Percentiles rank a stretch among this genome's conserved stretches.
Evolutionary conservation across 2,113 vertebrate species (phyloP).

Genomic region (Corythornis madagascariensis): DNA sequence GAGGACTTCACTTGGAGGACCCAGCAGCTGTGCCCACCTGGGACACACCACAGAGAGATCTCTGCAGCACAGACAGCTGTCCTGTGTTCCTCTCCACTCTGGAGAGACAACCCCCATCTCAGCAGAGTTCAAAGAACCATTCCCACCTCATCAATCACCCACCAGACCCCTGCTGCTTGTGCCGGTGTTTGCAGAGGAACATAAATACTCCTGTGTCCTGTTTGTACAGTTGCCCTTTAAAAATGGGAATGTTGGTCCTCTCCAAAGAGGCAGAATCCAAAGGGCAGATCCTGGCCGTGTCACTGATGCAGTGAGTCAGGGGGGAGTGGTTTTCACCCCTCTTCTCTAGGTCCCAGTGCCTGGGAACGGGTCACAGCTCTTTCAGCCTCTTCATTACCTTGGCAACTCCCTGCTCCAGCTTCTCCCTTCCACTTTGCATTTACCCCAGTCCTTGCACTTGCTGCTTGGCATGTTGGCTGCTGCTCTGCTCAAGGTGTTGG

Average conservation of each 20-base stretch:
- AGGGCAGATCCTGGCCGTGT: not conserved
- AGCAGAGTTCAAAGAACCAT: not conserved
- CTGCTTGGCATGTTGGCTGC: not conserved
- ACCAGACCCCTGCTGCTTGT: conserved; percentile 10
- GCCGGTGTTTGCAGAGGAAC: conserved; percentile 29
- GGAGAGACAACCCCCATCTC: not conserved
- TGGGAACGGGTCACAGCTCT: not conserved
- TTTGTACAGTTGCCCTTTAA: conserved; percentile 18
- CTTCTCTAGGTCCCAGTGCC: not conserved
- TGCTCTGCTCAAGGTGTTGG: not conserved
- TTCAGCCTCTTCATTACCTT: conserved; percentile 5
- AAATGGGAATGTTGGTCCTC: not conserved
- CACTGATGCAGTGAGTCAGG: not conserved
- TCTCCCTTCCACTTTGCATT: not conserved
- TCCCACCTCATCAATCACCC: conserved; percentile 32
- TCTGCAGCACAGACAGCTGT: not conserved
- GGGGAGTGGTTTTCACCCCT: not conserved
- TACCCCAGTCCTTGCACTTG: not conserved
- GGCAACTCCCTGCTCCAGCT: not conserved
- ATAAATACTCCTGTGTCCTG: conserved; percentile 43
- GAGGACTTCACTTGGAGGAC: not conserved
- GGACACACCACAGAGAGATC: not conserved
- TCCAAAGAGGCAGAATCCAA: not conserved
- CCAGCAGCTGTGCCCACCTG: conserved; percentile 50
- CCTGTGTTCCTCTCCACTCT: not conserved